Evolutionary conservation across 2,797 vertebrate genomes (phyloP), one percentile per base, ranked within the genome.

Genomic region (Scomberomorus guttatus): DNA sequence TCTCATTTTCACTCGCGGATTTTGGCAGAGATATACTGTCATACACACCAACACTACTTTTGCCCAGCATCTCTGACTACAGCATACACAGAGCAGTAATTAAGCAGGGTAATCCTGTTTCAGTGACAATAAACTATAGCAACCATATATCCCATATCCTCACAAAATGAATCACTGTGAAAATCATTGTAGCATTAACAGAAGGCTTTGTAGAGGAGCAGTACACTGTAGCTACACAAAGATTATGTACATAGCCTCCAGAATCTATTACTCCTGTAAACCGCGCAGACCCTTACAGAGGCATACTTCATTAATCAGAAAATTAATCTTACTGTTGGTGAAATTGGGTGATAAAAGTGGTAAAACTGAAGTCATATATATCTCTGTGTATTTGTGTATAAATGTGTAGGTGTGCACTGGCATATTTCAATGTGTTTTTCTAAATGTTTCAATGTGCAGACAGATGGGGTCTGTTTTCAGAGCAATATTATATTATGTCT

Each of bases 31-130:
- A 32, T 32, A 32, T 32, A 6, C 29, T 6, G 29, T 32, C 29
- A 54, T 24, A 20, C 29, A 17, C 42, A 74, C 20, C 8, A 55
- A 61, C 34, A 18, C 56, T 56, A 8, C 51, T 59, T 14, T 37
- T 76, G 32, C 22, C 39, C 62, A 59, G 75, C 62, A 24, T 73
- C 81, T 79, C 18, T 72, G 71, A 86, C 82, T 78, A n/a, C 57
- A 80, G 76, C 62, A 25, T 27, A 51, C 75, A 77, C 69, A 67
- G 60, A 81, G 68, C 80, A 75, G 81, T 87, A 88, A 92, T 92
- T 86, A 91, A 70, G 84, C 72, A 27, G 60, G 77, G 72, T 90
- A 92, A 91, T 91, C 81, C 77, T 78, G 77, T 88, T 89, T 76
- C 75, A 70, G 74, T 75, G 77, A 91, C 85, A 91, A 87, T 87